These are phyloP conservation scores for Pipistrellus pipistrellus DNA, from an alignment of 2,797 vertebrate genomes.

Conservation along the genomic window DNA sequence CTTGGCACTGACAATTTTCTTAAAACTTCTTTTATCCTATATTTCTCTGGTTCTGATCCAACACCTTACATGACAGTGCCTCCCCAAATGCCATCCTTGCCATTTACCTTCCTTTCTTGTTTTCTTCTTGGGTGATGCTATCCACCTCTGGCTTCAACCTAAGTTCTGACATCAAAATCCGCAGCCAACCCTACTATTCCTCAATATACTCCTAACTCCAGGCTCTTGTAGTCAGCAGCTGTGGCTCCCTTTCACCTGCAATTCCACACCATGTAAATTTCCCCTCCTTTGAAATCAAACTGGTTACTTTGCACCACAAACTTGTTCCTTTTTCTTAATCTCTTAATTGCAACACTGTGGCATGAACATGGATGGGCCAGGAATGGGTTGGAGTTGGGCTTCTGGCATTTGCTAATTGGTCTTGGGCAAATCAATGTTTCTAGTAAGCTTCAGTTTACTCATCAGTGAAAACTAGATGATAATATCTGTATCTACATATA, in stretches of 20 bases:
- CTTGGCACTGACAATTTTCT: not conserved
- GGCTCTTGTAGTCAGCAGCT: not conserved
- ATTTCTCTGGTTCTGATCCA: not conserved
- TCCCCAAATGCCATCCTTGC: not conserved
- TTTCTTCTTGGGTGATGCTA: not conserved
- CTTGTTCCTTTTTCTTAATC: not conserved
- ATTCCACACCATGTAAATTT: not conserved
- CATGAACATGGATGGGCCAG: not conserved
- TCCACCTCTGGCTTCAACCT: not conserved
- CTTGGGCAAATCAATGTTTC: not conserved
- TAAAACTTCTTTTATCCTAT: not conserved
- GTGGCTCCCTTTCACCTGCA: not conserved
- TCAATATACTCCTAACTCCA: not conserved
- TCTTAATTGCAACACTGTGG: not conserved
- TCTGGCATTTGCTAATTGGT: not conserved
- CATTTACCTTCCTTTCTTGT: not conserved
- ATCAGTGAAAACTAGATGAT: constrained; percentile 8
- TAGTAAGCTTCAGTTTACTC: not conserved
- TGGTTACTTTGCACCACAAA: not conserved
- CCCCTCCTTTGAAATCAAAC: constrained; percentile 2
- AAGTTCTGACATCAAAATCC: not conserved
- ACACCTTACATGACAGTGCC: not conserved
- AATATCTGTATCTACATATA: not conserved
- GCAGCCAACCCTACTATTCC: too few species aligned
- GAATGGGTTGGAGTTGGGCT: not conserved